Conservation (phyloP, 2,113 vertebrate species). For the Odontophorus gujanensis region DNA sequence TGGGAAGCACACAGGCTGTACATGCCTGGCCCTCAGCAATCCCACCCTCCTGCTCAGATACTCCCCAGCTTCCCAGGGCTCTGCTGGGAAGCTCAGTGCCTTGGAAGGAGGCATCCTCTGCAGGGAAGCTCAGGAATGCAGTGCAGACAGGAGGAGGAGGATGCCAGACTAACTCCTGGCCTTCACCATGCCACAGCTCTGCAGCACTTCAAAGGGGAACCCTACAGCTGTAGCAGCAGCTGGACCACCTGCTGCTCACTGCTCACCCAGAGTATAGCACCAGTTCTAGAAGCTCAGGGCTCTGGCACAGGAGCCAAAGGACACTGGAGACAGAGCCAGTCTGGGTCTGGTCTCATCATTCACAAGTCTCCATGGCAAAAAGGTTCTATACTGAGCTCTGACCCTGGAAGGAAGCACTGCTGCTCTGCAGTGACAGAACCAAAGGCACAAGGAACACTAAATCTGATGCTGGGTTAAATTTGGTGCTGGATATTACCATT, state of each 20-base stretch:
- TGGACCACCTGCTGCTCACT: background rate
- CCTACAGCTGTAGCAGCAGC: background rate
- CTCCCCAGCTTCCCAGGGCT: background rate
- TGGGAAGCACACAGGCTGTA: fast-evolving
- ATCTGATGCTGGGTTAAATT: background rate
- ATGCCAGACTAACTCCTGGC: background rate
- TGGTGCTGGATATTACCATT: background rate
- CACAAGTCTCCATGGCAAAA: background rate
- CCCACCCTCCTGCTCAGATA: background rate
- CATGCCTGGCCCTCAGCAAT: fast-evolving
- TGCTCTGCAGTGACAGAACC: background rate
- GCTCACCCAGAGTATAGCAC: background rate
- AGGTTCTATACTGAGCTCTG: background rate
- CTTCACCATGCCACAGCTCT: background rate
- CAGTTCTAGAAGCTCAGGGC: background rate
- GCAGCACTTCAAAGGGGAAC: background rate
- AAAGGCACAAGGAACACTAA: background rate
- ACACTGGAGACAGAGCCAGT: no score
- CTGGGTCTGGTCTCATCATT: background rate
- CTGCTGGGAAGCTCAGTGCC: background rate
- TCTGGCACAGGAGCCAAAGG: background rate
- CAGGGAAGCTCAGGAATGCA: background rate
- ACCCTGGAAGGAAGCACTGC: background rate
- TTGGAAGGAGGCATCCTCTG: background rate
- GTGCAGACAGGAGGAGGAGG: background rate